Base-by-base conservation (phyloP, 2,888 invertebrate genomes). In the Scaptomyza polygonia region DNA sequence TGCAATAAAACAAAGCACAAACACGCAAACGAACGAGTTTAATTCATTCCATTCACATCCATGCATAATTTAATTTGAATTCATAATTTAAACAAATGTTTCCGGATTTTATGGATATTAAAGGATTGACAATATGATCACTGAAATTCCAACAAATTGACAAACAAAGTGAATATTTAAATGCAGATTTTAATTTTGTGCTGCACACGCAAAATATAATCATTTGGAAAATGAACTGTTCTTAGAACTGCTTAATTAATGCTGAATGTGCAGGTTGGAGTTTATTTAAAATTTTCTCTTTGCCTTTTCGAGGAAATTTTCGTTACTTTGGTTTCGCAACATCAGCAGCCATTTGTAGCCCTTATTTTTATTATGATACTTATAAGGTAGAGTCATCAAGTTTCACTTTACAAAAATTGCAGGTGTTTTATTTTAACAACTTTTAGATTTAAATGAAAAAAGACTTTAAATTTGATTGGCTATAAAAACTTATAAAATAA, bases 121-220 rank as follows among this genome's bases (percentile, higher is more conserved):
- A 32, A 21, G 47, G 18, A 32, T 48, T 32, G 32, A 18, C n/a
- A 21, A 32, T n/a, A n/a, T 25, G n/a, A 34, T 21, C 21, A 48
- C 3, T 9, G n/a, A 12, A 29, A 36, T 43, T 44, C 14, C 29
- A 16, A 45, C 27, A 53, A 61, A 29, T 14, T 32, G 42, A 18
- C 29, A 36, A 39, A 30, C 30, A 52, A 59, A 39, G 34, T 54
- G 48, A 54, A 72, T 59, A 57, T 63, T 59, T 40, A 42, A 54
- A 53, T 14, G 12, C 12, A 8, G 45, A 48, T 44, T 65, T 58
- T 25, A 39, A 53, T 49, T 68, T 81, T 63, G 7, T 61, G 67
- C 75, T 39, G 34, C 25, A 32, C 29, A 42, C 43, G 59, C 65
- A 27, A 40, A 66, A 61, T 39, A 36, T 16, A 56, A 62, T 30